phyloP scores from a whole-genome alignment of 2,888 invertebrate genomes.

The Apodemia zela region DNA sequence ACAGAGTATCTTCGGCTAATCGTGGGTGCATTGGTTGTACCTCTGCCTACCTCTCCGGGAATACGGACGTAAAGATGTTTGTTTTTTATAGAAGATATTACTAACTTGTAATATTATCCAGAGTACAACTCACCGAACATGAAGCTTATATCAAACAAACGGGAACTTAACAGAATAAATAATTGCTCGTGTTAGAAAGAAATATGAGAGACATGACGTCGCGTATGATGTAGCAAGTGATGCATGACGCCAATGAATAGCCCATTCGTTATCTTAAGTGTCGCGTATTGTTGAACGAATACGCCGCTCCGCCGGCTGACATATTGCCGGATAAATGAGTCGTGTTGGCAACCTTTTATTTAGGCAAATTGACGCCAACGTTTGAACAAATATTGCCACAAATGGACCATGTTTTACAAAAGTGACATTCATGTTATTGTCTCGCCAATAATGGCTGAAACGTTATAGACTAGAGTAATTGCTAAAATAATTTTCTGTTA shows the following conservation, averaged over 20 bases:
- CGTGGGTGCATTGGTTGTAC: too few species aligned
- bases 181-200: background rate
- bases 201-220: slow-evolving; percentile 12
- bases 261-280: slow-evolving; percentile 12
- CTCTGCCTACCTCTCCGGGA: too few species aligned
- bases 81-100: too few species aligned
- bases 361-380: background rate
- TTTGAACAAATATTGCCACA: background rate
- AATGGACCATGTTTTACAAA: background rate
- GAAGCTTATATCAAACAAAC: background rate
- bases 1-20: too few species aligned
- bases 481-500: too few species aligned
- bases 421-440: background rate
- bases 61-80: too few species aligned
- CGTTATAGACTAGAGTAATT: too few species aligned
- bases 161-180: slow-evolving; percentile 2
- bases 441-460: background rate
- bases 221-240: background rate
- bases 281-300: slow-evolving; percentile 8
- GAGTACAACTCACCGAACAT: background rate
- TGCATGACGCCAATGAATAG: slow-evolving; percentile 10
- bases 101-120: background rate
- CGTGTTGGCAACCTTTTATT: slow-evolving; percentile 10
- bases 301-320: background rate
- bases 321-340: slow-evolving; percentile 10